Base-by-base conservation (phyloP, 2,888 invertebrate species). In the Zygothrica quintamaculata region DNA sequence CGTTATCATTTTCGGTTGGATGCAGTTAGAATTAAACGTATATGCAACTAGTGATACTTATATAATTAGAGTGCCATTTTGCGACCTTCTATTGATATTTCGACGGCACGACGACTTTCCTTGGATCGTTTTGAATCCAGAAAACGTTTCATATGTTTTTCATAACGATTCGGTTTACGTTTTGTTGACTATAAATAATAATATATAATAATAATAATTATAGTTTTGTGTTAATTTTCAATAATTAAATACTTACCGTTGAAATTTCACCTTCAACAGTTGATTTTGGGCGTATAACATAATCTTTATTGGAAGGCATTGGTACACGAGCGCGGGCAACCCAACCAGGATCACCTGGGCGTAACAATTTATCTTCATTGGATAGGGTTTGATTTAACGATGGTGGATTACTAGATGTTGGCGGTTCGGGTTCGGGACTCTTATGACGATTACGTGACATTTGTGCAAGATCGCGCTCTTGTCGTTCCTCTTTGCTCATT, bases 341-440 rank as follows among this genome's bases (percentile, higher is more conserved):
- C 98, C 98, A 99, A 34, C 99, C 99, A 73, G 96, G 95, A 89
- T 98, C 98, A 60, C 99, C 99, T 0, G 99, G 99, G 57, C 98
- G 93, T 61, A 97, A 91, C 48, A 94, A 92, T 89, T 95, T 94
- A 77, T 93, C 93, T 59, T 94, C 94, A 18, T 55, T 69, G 39
- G 92, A 92, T 37, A 95, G 88, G 0, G 94, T 94, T 84, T 93
- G 93, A 79, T 93, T 93, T 26, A 95, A 92, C 85, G 94, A 71
- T 87, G 93, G 92, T 62, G 90, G 89, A 72, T 90, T 90, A 33
- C 56, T 78, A n/a, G 77, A 72, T 16, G 89, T 70, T 1, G 91
- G 85, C n/a, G 89, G 76, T 89, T 92, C 93, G 0, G 92, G 92
- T 11, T 90, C 91, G 1, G 90, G 90, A 55, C 88, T 84, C 90